Evolutionary conservation across 1,140 invertebrate species (phyloP), one percentile per base, ranked within the genome.

Genomic region (Pseudomyrmex dendroicus): DNA sequence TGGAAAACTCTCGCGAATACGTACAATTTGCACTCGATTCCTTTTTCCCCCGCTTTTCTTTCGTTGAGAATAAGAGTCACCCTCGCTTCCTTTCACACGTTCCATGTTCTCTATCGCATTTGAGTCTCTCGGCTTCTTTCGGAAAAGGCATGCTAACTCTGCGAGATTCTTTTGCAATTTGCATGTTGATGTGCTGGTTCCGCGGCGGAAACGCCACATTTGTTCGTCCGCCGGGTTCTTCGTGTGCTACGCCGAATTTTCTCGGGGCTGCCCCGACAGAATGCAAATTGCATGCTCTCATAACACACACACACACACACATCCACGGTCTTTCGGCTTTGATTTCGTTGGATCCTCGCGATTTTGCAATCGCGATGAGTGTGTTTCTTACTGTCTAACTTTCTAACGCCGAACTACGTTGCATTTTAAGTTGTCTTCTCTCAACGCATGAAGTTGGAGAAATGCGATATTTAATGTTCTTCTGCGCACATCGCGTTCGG

Each of bases 181-280:
- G 76, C 76, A 80, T 72, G 76, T 72, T 61, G 76, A 80, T 80
- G 76, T 48, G 76, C 76, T 72, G 22, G 44, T 68, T 59, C 61
- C 20, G 73, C 50, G 35, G 63, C 52, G 13, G 62, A 77, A 61
- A 66, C 52, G 17, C 54, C 63, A 22, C 63, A 50, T 78, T 64
- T 50, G 44, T 67, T 77, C 54, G 20, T 48, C 61, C 48, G n/a
- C 54, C 73, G 13, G 35, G 20, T 7, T 20, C 35, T 35, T 54
- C 20, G 52, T 25, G 35, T 48, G 66, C 62, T 54, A 20, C 15
- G 44, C 61, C 50, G 48, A 78, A 70, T 78, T 78, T 78, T 78
- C 76, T n/a, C 35, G 35, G 52, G 20, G 15, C 44, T 15, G 64
- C 44, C 15, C 25, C 63, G n/a, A 48, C 22, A 17, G 35, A 59